Percentiles rank a stretch among this genome's conserved stretches.
These are phyloP conservation scores for Potamarius usumacintae DNA, from an alignment of 2,113 vertebrate species.

Conservation along the genomic window DNA sequence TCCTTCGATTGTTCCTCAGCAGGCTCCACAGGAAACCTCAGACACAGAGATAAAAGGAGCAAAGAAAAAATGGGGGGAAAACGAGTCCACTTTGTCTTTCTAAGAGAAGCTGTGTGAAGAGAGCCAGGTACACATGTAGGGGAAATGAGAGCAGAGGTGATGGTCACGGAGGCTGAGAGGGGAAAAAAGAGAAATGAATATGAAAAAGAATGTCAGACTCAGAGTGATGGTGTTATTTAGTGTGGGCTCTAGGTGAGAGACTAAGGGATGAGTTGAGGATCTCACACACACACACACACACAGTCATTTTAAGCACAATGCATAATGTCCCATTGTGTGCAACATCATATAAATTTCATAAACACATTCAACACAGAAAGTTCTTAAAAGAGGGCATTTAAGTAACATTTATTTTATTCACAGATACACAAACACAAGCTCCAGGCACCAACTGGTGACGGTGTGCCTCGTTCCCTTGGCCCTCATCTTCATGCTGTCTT, in stretches of 20 bases:
- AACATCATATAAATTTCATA: neutral
- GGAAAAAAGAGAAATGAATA: neutral
- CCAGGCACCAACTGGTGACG: conserved; percentile 5
- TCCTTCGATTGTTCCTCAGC: conserved; percentile 47
- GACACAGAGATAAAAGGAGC: conserved; percentile 46
- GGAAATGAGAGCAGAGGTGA: conserved; percentile 35
- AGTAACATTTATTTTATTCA: neutral
- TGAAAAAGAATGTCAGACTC: conserved; percentile 25
- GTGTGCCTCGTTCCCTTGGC: neutral
- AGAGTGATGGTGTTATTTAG: neutral
- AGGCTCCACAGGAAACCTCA: conserved; percentile 45
- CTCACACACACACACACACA: neutral
- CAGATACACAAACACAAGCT: neutral
- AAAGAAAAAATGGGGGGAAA: conserved; percentile 5
- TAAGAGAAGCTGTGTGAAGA: conserved; percentile 7
- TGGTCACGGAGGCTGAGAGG: conserved; percentile 9
- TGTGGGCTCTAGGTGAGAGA: conserved; percentile 17
- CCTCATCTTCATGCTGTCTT: conserved; percentile 18
- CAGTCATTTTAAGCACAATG: neutral
- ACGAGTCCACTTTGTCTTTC: conserved; percentile 4
- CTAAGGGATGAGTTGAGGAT: neutral
- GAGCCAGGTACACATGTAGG: neutral
- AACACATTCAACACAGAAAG: neutral
- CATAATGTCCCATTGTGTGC: neutral
- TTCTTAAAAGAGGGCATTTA: neutral